Conservation (phyloP, 2,797 vertebrate genomes). For the Peromyscus attwateri region DNA sequence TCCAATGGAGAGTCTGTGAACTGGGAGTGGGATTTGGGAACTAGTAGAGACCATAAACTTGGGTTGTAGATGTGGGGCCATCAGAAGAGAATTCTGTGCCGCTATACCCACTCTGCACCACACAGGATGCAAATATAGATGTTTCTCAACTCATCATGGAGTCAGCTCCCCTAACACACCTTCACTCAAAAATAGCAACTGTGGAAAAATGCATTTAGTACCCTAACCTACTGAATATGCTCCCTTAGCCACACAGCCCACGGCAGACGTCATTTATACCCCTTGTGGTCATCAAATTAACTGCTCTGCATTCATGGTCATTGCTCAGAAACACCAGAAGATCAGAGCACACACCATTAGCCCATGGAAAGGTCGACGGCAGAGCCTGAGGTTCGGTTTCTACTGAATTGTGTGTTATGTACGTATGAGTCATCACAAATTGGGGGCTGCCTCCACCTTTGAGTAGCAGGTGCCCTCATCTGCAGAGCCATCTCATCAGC, state of each 20-base stretch:
- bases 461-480: neutral
- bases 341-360: neutral
- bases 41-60: neutral
- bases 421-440: neutral
- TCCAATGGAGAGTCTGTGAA: neutral
- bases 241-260: neutral
- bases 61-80: fast-evolving
- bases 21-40: neutral
- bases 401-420: too few relatives aligned
- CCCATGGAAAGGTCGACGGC: neutral
- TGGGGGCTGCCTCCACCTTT: neutral
- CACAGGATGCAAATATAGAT: fast-evolving
- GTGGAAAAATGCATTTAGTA: too few relatives aligned
- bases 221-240: too few relatives aligned
- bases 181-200: neutral
- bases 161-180: neutral
- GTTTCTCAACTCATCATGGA: too few relatives aligned
- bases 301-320: neutral
- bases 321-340: neutral
- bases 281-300: neutral
- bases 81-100: neutral
- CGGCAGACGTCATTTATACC: neutral
- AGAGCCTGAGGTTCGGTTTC: neutral
- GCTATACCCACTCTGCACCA: fast-evolving
- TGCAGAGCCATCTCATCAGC: neutral